phyloP scores from a whole-genome alignment of 2,113 vertebrate species.

The Planiliza haematocheilus region DNA sequence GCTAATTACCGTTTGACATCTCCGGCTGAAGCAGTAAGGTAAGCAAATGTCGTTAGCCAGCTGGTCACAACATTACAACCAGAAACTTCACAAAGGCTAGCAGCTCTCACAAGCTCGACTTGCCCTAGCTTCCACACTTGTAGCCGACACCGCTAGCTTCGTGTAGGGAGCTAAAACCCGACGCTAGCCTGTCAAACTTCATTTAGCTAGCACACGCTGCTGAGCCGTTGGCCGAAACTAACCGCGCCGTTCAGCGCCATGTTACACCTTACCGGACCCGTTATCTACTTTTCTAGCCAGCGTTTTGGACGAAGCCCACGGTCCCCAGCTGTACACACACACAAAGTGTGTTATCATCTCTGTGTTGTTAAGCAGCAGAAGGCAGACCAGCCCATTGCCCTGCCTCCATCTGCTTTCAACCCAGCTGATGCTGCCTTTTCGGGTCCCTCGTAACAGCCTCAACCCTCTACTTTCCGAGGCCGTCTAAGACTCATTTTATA shows the following conservation, averaged over 20 bases:
- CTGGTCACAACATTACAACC: not conserved
- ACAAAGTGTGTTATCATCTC: not conserved
- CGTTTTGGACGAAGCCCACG: not conserved
- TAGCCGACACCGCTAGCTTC: slow-evolving; percentile 42
- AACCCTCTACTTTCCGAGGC: not conserved
- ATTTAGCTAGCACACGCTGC: slow-evolving; percentile 16
- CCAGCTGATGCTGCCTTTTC: slow-evolving; percentile 51
- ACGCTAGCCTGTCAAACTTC: slow-evolving; percentile 47
- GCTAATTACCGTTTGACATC: slow-evolving; percentile 10
- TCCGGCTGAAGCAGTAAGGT: not conserved
- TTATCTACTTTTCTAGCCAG: not conserved
- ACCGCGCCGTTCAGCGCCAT: not conserved
- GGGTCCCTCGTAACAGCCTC: slow-evolving; percentile 26
- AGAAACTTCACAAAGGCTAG: slow-evolving; percentile 5
- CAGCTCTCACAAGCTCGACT: slow-evolving; percentile 9
- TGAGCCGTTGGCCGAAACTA: not conserved
- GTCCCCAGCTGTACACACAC: not conserved
- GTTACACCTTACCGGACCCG: not conserved
- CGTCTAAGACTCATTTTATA: no score
- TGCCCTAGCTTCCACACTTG: slow-evolving; percentile 15
- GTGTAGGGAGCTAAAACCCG: slow-evolving; percentile 14
- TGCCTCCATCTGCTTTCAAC: slow-evolving; percentile 54
- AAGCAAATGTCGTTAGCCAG: slow-evolving; percentile 7
- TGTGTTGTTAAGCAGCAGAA: slow-evolving; percentile 53
- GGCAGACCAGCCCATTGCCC: slow-evolving; percentile 31